phyloP scores from a whole-genome alignment of 1,140 invertebrate species.

The Melipona quadrifasciata region DNA sequence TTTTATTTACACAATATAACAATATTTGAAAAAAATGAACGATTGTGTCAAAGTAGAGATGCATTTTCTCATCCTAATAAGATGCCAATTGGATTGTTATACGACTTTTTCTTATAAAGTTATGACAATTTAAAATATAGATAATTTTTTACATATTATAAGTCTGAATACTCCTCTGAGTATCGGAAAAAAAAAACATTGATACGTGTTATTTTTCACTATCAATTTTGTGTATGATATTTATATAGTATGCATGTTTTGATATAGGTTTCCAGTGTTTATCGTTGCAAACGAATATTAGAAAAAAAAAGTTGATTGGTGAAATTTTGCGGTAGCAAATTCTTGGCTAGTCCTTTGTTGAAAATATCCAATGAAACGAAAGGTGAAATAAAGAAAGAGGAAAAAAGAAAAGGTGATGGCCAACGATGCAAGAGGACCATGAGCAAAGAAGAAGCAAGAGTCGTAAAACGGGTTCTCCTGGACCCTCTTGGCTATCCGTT shows the following conservation, averaged over 20 bases:
- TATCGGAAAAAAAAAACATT: too few species aligned
- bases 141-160: too few species aligned
- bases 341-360: slow-evolving; percentile 4
- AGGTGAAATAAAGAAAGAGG: slow-evolving; percentile 27
- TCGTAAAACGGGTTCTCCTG: slow-evolving; percentile 64
- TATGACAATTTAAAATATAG: too few species aligned
- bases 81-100: too few species aligned
- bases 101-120: too few species aligned
- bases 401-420: not conserved
- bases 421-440: slow-evolving; percentile 20
- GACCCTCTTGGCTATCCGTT: slow-evolving; percentile 21
- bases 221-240: too few species aligned
- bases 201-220: too few species aligned
- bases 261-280: not conserved
- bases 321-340: slow-evolving; percentile 33
- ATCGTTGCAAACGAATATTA: not conserved
- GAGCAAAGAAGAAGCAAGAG: slow-evolving; percentile 45
- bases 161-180: too few species aligned
- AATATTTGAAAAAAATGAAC: too few species aligned
- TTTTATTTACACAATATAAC: too few species aligned
- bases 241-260: not conserved
- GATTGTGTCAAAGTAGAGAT: too few species aligned
- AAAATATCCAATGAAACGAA: slow-evolving; percentile 45
- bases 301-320: not conserved
- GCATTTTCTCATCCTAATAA: too few species aligned